Percentiles rank a stretch among this genome's conserved stretches.
These are phyloP conservation scores for Auanema sp. DNA, from an alignment of 2,888 invertebrate genomes.

Conservation along the genomic window DNA sequence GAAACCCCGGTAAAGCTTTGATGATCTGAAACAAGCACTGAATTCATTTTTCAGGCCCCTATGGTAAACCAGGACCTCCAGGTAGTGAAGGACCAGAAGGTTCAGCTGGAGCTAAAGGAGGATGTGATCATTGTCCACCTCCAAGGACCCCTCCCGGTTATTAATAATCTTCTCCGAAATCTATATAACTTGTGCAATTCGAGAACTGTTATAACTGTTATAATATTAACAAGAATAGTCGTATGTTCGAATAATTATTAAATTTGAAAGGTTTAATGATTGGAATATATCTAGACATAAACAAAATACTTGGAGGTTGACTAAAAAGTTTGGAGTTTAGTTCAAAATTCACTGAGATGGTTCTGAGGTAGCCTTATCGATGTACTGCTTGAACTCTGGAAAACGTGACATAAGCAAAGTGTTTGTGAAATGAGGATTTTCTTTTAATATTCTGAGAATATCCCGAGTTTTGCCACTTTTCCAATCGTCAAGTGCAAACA, in stretches of 20 bases:
- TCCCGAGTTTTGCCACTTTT: too few relatives aligned
- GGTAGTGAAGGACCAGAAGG: slow-evolving; percentile 50
- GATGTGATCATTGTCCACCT: slow-evolving; percentile 58
- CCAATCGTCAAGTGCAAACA: too few relatives aligned
- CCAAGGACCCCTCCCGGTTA: slow-evolving; percentile 61
- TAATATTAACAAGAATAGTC: too few relatives aligned
- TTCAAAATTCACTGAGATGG: too few relatives aligned
- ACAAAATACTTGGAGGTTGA: too few relatives aligned
- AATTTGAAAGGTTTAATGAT: too few relatives aligned
- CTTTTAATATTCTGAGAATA: too few relatives aligned
- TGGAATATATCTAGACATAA: too few relatives aligned
- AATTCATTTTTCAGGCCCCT: slow-evolving; percentile 33
- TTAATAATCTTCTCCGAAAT: slow-evolving; percentile 23
- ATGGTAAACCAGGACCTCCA: slow-evolving; percentile 54
- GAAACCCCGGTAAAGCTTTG: slow-evolving; percentile 46
- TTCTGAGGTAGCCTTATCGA: slow-evolving; percentile 43
- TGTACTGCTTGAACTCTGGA: slow-evolving; percentile 59
- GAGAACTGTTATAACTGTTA: too few relatives aligned
- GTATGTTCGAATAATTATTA: too few relatives aligned
- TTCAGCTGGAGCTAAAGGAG: slow-evolving; percentile 46
- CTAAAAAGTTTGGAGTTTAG: too few relatives aligned
- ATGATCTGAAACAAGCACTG: background rate
- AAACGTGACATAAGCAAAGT: background rate
- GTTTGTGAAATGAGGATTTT: background rate
- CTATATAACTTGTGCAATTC: too few relatives aligned